Conservation (phyloP, 2,888 invertebrate species). For the Eupelmus urozonus region DNA sequence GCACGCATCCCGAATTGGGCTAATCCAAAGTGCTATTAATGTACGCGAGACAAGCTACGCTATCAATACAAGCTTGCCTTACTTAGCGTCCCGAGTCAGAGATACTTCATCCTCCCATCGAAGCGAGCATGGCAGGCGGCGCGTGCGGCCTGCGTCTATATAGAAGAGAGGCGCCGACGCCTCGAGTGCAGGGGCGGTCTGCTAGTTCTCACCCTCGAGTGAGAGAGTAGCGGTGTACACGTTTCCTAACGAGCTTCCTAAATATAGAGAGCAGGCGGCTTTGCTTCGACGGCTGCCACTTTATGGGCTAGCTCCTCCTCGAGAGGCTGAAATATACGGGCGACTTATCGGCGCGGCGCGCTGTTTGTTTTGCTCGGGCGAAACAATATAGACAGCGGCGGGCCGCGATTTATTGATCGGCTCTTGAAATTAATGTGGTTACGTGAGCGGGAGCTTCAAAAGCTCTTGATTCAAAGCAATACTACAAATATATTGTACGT, state of each 20-base stretch:
- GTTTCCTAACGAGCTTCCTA: constrained; percentile 8
- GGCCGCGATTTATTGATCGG: constrained; percentile 12
- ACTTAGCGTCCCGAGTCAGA: no score
- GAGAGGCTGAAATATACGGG: neutral
- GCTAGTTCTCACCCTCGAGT: constrained; percentile 11
- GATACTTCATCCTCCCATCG: no score
- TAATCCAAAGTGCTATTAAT: constrained; percentile 4
- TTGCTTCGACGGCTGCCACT: neutral
- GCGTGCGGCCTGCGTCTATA: no score
- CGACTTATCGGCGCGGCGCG: neutral
- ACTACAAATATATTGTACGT: neutral
- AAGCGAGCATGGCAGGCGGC: no score
- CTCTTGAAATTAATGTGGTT: neutral
- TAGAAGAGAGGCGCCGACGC: constrained; percentile 8
- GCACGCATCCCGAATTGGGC: neutral
- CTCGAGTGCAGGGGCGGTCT: constrained; percentile 12
- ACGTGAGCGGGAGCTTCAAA: constrained; percentile 4
- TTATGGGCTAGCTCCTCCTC: neutral
- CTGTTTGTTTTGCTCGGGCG: neutral
- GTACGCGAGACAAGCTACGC: neutral
- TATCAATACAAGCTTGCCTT: neutral
- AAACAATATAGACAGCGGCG: neutral
- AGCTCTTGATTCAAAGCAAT: neutral
- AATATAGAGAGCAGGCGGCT: constrained; percentile 10
- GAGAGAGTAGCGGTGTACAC: neutral